Conservation (phyloP, 2,888 invertebrate genomes). For the Platycnemis pennipes region DNA sequence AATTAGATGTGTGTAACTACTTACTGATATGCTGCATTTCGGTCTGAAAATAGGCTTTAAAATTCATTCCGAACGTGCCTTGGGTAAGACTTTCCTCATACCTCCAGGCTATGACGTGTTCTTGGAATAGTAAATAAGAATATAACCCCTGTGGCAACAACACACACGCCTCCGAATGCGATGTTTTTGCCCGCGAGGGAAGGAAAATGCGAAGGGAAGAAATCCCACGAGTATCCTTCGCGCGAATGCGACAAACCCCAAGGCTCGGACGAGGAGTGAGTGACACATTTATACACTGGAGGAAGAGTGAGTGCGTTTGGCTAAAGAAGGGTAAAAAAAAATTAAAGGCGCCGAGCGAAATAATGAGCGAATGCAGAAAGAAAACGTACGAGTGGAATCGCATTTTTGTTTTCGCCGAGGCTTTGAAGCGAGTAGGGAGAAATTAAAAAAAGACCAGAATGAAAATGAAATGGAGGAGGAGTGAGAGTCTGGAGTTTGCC, state of each 20-base stretch:
- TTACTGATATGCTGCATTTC: no score
- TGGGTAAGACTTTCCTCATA: no score
- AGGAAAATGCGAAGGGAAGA: not conserved
- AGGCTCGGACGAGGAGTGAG: not conserved
- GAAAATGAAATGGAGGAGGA: not conserved
- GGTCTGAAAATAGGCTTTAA: no score
- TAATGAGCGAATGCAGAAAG: not conserved
- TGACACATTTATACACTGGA: slow-evolving; percentile 34
- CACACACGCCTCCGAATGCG: not conserved
- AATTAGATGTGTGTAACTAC: no score
- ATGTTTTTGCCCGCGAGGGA: not conserved
- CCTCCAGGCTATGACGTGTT: not conserved
- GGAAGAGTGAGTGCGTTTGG: not conserved
- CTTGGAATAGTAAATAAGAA: no score
- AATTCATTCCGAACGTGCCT: no score
- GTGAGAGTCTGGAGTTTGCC: not conserved
- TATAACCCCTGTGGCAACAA: not conserved
- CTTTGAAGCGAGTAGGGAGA: not conserved
- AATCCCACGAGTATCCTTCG: not conserved
- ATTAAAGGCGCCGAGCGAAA: not conserved
- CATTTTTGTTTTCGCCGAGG: not conserved
- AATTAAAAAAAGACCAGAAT: not conserved
- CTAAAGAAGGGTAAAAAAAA: not conserved
- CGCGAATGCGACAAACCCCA: slow-evolving; percentile 22
- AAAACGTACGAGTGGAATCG: not conserved